Evolutionary conservation across 2,113 vertebrate species (phyloP).

Genomic region (Agapornis roseicollis): DNA sequence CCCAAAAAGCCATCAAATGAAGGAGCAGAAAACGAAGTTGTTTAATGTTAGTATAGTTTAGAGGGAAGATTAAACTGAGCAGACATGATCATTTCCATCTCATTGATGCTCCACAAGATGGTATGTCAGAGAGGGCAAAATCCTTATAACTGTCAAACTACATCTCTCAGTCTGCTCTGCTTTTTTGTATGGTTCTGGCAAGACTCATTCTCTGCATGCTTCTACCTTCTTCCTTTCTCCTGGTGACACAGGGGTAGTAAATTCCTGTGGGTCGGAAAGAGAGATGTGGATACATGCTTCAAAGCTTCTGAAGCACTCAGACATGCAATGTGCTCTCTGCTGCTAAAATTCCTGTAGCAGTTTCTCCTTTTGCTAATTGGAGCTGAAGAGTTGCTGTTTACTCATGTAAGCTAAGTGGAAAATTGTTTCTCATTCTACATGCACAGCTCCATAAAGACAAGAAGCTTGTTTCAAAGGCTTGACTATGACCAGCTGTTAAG

Average conservation of each 20-base stretch:
- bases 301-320: not conserved
- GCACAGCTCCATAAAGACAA: not conserved
- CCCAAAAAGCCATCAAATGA: not conserved
- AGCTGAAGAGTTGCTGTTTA: not conserved
- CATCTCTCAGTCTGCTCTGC: not conserved
- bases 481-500: not conserved
- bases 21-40: not conserved
- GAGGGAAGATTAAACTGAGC: not conserved
- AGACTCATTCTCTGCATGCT: not conserved
- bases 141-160: not conserved
- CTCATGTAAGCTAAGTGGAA: not conserved
- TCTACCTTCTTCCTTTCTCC: not conserved
- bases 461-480: not conserved
- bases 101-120: not conserved
- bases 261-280: not conserved
- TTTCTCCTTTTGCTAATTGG: not conserved
- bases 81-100: not conserved
- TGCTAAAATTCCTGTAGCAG: not conserved
- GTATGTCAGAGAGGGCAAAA: not conserved
- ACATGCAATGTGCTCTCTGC: not conserved
- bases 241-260: not conserved
- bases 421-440: not conserved
- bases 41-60: not conserved
- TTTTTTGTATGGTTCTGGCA: not conserved
- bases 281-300: not conserved